Conservation (phyloP, 2,888 invertebrate genomes). For the Zygothrica quintamaculata region DNA sequence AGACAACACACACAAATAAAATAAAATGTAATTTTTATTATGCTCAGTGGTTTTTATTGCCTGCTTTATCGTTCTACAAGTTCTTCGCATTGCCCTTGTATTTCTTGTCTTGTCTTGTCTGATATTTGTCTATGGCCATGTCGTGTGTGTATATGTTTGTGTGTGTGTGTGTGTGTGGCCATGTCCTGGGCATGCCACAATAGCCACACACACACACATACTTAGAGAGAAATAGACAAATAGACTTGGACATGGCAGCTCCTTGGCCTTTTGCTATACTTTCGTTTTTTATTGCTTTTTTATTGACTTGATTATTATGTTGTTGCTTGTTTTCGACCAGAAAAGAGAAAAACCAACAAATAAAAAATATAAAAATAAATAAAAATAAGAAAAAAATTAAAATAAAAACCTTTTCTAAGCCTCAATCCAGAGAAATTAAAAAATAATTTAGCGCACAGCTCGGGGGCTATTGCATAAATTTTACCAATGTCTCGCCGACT, state of each 20-base stretch:
- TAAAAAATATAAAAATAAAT: conserved; percentile 1
- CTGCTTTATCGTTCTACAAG: conserved; percentile 78
- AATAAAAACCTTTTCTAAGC: conserved; percentile 62
- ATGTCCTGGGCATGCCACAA: conserved; percentile 62
- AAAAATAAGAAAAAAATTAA: not conserved
- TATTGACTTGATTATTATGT: conserved; percentile 82
- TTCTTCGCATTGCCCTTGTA: conserved; percentile 51
- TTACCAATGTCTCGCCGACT: conserved; percentile 30
- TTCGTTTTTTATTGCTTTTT: conserved; percentile 76
- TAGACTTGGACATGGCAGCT: conserved; percentile 61
- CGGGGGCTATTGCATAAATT: conserved; percentile 73
- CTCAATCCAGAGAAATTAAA: conserved; percentile 68
- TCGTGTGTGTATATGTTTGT: conserved; percentile 27
- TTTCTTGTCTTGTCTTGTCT: conserved; percentile 63
- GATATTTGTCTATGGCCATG: conserved; percentile 77
- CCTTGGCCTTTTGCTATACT: conserved; percentile 62
- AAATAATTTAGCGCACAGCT: conserved; percentile 71
- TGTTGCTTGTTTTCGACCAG: conserved; percentile 70
- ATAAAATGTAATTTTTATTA: conserved; percentile 80
- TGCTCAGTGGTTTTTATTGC: conserved; percentile 79
- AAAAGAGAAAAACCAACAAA: conserved; percentile 1
- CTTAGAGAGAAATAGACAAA: conserved; percentile 46
- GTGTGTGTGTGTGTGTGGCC: conserved; percentile 13
- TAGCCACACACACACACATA: conserved; percentile 36
- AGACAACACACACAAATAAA: conserved; percentile 61